Percentiles rank a stretch among this genome's conserved stretches.
phyloP scores from a whole-genome alignment of 2,888 invertebrate species.

The Volucella bombylans region DNA sequence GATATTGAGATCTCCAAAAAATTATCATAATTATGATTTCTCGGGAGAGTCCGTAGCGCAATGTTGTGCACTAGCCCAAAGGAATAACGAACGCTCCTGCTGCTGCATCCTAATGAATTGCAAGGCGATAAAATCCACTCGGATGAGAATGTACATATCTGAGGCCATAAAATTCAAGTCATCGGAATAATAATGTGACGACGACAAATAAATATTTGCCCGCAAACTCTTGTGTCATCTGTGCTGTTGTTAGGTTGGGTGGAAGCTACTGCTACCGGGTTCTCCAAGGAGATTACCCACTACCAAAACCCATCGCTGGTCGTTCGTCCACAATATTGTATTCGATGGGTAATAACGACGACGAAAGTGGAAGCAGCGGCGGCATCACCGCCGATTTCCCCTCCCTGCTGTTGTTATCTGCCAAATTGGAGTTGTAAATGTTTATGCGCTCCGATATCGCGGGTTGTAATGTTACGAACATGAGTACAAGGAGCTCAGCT shows the following conservation, averaged over 20 bases:
- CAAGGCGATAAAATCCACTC: conserved; percentile 71
- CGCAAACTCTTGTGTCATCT: conserved; percentile 71
- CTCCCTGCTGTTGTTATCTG: conserved; percentile 67
- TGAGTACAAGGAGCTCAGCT: conserved; percentile 64
- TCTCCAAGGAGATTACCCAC: conserved; percentile 60
- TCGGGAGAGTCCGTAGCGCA: conserved; percentile 56
- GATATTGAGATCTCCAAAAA: conserved; percentile 62
- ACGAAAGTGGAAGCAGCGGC: conserved; percentile 20
- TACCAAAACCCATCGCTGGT: neutral
- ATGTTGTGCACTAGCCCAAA: conserved; percentile 55
- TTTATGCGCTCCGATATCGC: conserved; percentile 72
- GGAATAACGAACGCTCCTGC: conserved; percentile 50
- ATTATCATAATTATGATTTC: conserved; percentile 73
- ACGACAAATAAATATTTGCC: conserved; percentile 73
- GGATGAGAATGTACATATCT: conserved; percentile 51
- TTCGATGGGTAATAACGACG: conserved; percentile 30
- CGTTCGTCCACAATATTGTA: conserved; percentile 44
- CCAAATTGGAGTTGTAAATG: conserved; percentile 74
- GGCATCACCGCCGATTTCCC: conserved; percentile 32
- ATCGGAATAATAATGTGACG: conserved; percentile 72
- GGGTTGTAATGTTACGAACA: conserved; percentile 72
- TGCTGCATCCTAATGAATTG: conserved; percentile 71
- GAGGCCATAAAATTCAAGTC: conserved; percentile 66
- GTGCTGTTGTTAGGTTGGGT: conserved; percentile 23
- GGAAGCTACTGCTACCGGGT: conserved; percentile 61